Evolutionary conservation across 2,113 vertebrate genomes (phyloP).

Genomic region (Desmodus rotundus): DNA sequence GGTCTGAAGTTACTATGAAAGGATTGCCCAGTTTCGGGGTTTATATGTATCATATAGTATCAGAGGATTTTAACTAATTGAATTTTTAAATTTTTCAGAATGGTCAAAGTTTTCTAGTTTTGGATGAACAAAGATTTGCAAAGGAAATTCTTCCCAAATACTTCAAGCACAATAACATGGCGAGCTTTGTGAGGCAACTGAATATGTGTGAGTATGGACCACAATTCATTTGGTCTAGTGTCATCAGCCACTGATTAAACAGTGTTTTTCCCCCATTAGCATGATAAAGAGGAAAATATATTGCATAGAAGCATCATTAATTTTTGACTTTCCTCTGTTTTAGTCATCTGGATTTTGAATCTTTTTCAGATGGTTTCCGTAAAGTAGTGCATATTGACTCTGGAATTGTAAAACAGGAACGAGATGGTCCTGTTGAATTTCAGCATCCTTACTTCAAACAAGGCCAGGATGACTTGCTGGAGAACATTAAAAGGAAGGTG

Average conservation of each 20-base stretch:
- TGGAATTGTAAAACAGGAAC: slow-evolving; percentile 92
- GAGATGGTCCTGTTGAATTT: slow-evolving; percentile 94
- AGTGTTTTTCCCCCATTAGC: neutral
- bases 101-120: slow-evolving; percentile 95
- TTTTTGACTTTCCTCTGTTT: neutral
- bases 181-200: slow-evolving; percentile 96
- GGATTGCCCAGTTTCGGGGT: neutral
- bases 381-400: slow-evolving; percentile 96
- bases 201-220: slow-evolving; percentile 93
- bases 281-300: neutral
- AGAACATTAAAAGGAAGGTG: slow-evolving; percentile 97
- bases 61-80: neutral
- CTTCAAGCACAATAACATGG: slow-evolving; percentile 99
- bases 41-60: neutral
- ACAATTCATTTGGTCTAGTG: neutral
- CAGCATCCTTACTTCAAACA: slow-evolving; percentile 95
- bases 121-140: slow-evolving; percentile 95
- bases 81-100: slow-evolving; percentile 80
- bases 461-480: slow-evolving; percentile 93
- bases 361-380: slow-evolving; percentile 92
- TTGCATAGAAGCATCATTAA: neutral
- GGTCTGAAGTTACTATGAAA: neutral
- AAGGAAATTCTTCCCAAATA: slow-evolving; percentile 98
- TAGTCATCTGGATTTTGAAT: slow-evolving; percentile 27
- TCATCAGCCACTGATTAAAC: neutral